Percentiles rank a stretch among this genome's conserved stretches.
phyloP scores from a whole-genome alignment of 2,888 invertebrate species.

The Erebia aethiops region DNA sequence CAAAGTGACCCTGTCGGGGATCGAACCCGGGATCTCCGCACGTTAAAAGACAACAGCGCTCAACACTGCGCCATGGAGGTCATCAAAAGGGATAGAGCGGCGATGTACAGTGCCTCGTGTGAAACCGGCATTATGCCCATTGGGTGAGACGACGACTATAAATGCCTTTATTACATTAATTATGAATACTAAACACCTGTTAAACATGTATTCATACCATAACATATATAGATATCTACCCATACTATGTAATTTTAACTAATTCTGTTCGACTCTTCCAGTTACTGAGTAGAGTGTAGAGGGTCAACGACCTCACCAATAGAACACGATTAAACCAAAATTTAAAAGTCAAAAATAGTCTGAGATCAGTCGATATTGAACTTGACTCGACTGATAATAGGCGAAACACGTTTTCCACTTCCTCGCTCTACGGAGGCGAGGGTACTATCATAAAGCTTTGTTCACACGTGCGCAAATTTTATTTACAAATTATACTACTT shows the following conservation, averaged over 20 bases:
- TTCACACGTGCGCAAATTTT: slow-evolving; percentile 6
- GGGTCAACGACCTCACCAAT: slow-evolving; percentile 19
- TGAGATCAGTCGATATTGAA: slow-evolving; percentile 45
- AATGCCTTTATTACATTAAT: too few species aligned
- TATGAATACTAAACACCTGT: too few species aligned
- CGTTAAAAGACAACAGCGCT: too few species aligned
- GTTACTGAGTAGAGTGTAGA: slow-evolving; percentile 3
- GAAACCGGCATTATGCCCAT: too few species aligned
- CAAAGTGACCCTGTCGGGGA: too few species aligned
- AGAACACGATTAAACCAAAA: slow-evolving; percentile 26
- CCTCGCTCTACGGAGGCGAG: slow-evolving; percentile 46
- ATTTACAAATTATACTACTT: neutral
- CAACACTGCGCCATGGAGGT: too few species aligned
- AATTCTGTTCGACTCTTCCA: neutral
- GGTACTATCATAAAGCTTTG: slow-evolving; percentile 41
- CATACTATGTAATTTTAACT: neutral
- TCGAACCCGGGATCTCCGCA: too few species aligned
- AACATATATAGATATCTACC: too few species aligned
- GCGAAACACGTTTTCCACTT: slow-evolving; percentile 49
- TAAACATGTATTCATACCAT: too few species aligned
- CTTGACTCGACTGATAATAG: slow-evolving; percentile 50
- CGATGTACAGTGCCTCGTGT: too few species aligned
- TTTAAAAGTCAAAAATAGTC: slow-evolving; percentile 31
- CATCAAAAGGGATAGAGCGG: too few species aligned
- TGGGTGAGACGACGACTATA: too few species aligned